Evolutionary conservation across 2,113 vertebrate species (phyloP).

Genomic region (Picathartes gymnocephalus): DNA sequence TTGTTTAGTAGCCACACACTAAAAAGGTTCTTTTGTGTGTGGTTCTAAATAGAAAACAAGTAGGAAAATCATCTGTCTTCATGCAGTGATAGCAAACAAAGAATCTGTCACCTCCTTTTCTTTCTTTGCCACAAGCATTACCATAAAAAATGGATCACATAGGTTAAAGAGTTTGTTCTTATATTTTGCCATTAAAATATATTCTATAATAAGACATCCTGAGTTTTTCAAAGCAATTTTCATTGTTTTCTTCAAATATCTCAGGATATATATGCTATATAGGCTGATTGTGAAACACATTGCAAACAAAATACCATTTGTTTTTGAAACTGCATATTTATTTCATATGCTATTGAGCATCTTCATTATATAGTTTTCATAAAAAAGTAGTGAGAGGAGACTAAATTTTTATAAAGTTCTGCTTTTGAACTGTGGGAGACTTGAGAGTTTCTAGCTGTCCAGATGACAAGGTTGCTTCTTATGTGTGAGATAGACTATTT

Average conservation of each 20-base stretch:
- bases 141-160: neutral
- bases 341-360: neutral
- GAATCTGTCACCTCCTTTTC: neutral
- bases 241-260: neutral
- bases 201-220: neutral
- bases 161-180: neutral
- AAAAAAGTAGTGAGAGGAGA: neutral
- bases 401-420: neutral
- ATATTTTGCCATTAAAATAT: neutral
- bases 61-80: neutral
- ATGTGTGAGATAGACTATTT: neutral
- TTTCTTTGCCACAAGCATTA: neutral
- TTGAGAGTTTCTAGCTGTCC: neutral
- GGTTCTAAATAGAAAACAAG: neutral
- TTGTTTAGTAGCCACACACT: neutral
- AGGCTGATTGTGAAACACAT: neutral
- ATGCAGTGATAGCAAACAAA: neutral
- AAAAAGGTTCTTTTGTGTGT: neutral
- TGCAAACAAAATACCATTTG: neutral
- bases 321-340: neutral
- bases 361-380: neutral
- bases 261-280: neutral
- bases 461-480: neutral
- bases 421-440: neutral
- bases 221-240: neutral